Conservation (phyloP, 2,113 vertebrate genomes). For the Bos javanicus region DNA sequence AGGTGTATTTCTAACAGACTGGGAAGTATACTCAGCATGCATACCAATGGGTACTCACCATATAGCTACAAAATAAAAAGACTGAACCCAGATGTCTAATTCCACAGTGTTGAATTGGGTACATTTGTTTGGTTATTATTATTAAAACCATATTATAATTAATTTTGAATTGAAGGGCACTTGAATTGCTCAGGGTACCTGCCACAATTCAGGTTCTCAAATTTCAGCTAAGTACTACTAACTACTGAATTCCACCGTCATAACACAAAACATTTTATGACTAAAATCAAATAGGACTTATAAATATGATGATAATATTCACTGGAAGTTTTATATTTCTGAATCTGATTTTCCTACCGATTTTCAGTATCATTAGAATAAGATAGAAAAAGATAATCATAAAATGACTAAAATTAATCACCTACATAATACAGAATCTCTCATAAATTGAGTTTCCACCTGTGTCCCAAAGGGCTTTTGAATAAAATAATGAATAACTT, state of each 20-base stretch:
- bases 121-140: not conserved
- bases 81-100: not conserved
- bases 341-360: not conserved
- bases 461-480: not conserved
- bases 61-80: not conserved
- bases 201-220: not conserved
- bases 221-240: not conserved
- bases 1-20: not conserved
- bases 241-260: not conserved
- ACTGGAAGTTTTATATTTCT: not conserved
- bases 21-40: not conserved
- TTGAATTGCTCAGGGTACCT: not conserved
- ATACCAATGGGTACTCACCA: not conserved
- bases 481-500: not conserved
- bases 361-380: not conserved
- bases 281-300: not conserved
- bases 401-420: not conserved
- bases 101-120: not conserved
- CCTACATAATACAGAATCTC: not conserved
- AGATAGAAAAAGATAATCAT: not conserved
- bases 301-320: not conserved
- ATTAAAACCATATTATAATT: not conserved
- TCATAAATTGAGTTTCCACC: not conserved
- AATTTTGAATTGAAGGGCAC: not conserved
- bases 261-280: not conserved